Base-by-base conservation (phyloP, 2,888 invertebrate species). In the Deladenus siricidicola region DNA sequence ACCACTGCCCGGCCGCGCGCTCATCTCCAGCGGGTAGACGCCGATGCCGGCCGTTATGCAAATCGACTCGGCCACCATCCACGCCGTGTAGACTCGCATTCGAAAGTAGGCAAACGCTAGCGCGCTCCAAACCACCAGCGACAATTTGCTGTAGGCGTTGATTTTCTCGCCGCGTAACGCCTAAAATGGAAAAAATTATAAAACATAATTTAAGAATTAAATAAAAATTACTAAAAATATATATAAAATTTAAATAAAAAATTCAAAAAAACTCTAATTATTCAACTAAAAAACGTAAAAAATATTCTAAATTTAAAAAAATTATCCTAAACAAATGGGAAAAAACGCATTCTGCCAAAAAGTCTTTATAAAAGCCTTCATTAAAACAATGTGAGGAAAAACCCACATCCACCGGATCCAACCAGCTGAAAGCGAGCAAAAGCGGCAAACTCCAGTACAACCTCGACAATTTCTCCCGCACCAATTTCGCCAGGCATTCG, bases 41-140 rank as follows among this genome's bases (percentile, higher is more conserved):
- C 94, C 96, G 17, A 96, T 82, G 0, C 90, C 91, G 1, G 89
- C 87, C 80, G 88, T 86, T 19, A 89, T 89, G 77, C 92, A 92
- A n/a, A 89, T 89, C 79, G 89, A 88, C 81, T 94, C 93, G 0
- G 92, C 88, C 56, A 94, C 80, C 0, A 88, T 85, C 84, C 94
- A 86, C 0, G 92, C 94, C 17, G 87, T 85, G 79, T 90, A 94
- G 68, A 96, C 87, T 55, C 94, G 85, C 82, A 88, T 87, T 4
- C 92, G 86, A 81, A 94, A 93, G 58, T 86, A 86, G 51, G 88
- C 85, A 80, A 93, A 96, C 62, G 88, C 83, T 0, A 89, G 88
- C 83, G 88, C 88, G 67, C 89, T 87, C 80, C 89, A 93, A 81
- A 88, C 84, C 67, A 90, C 83, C 55, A 89, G 85, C 79, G 89